Conservation (phyloP, 1,140 invertebrate species). For the Magallana ariakensis region DNA sequence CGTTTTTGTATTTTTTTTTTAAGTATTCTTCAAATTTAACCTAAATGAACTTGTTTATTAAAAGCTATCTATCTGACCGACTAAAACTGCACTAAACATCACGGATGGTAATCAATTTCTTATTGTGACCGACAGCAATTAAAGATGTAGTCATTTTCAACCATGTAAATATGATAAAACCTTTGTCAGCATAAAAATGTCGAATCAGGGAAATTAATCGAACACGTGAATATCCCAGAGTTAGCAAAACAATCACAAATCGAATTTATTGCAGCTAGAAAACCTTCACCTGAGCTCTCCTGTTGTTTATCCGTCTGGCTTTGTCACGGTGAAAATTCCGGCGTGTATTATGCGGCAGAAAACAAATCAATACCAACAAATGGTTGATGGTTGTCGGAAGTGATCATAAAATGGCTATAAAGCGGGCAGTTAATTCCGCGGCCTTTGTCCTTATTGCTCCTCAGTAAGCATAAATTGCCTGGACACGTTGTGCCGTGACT, state of each 20-base stretch:
- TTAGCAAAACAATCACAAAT: not conserved
- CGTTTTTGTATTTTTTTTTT: no score
- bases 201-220: constrained; percentile 21
- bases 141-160: constrained; percentile 2
- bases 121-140: not conserved
- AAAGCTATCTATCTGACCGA: no score
- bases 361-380: constrained; percentile 18
- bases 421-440: not conserved
- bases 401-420: not conserved
- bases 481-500: not conserved
- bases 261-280: not conserved
- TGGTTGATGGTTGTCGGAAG: constrained; percentile 13
- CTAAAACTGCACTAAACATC: not conserved
- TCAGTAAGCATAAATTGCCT: not conserved
- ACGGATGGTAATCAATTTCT: not conserved
- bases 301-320: constrained; percentile 20
- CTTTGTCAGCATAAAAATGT: constrained; percentile 24
- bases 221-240: not conserved
- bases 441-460: not conserved
- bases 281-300: not conserved
- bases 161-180: not conserved
- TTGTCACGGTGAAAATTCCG: constrained; percentile 13
- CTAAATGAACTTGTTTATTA: no score
- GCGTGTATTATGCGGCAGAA: not conserved
- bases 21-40: no score